Percentiles rank a stretch among this genome's conserved stretches.
Conservation (phyloP, 2,113 vertebrate species). For the Lasiurus cinereus region DNA sequence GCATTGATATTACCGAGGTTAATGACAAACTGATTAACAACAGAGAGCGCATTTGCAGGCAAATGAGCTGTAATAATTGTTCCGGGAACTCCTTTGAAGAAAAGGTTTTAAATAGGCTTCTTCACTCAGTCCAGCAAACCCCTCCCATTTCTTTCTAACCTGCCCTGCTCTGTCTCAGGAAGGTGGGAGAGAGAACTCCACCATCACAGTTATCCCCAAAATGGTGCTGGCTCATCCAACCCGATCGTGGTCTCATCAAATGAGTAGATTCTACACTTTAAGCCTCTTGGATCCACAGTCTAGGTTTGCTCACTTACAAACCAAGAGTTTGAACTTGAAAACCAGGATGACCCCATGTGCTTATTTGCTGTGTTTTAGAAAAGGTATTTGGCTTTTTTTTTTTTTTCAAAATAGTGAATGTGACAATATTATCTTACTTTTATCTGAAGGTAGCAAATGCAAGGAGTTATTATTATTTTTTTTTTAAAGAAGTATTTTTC, state of each 20-base stretch:
- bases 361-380: background rate
- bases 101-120: constrained; percentile 69
- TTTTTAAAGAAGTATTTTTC: background rate
- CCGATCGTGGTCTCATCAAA: background rate
- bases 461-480: background rate
- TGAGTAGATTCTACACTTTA: background rate
- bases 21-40: constrained; percentile 85
- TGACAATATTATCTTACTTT: background rate
- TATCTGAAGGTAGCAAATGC: background rate
- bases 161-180: background rate
- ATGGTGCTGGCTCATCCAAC: background rate
- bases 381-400: background rate
- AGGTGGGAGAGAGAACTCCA: background rate
- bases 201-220: background rate
- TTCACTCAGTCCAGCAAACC: constrained; percentile 22
- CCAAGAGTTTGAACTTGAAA: background rate
- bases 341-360: background rate
- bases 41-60: constrained; percentile 79
- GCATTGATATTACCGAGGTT: constrained; percentile 81
- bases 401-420: background rate
- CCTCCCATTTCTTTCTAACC: background rate
- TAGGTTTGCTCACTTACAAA: constrained; percentile 28
- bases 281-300: background rate
- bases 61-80: constrained; percentile 83
- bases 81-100: constrained; percentile 71